Evolutionary conservation across 2,797 vertebrate species (phyloP).

Genomic region (Gadopsis marmoratus): DNA sequence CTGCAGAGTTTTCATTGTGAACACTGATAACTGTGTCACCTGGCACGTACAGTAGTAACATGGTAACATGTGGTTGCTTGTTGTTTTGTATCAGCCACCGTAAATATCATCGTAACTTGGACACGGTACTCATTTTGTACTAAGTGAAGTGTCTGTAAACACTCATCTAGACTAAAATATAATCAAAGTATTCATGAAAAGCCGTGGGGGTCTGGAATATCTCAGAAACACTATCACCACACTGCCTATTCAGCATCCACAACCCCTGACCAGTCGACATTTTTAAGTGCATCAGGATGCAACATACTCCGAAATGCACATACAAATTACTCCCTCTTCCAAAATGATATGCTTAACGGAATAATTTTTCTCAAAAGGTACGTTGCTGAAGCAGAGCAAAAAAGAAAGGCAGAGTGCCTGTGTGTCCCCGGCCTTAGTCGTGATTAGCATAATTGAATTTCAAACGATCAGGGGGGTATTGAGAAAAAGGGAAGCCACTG

Average conservation of each 20-base stretch:
- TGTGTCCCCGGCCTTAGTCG: constrained; percentile 70
- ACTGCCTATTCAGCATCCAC: constrained; percentile 28
- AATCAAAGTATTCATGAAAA: constrained; percentile 9
- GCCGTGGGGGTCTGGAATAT: neutral
- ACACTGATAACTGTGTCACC: neutral
- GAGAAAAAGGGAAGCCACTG: constrained; percentile 67
- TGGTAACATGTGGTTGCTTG: neutral
- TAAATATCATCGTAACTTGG: neutral
- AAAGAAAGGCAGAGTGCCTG: constrained; percentile 47
- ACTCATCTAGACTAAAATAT: neutral
- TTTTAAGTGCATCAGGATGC: constrained; percentile 49
- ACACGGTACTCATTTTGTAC: neutral
- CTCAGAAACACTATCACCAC: neutral
- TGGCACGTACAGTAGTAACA: neutral
- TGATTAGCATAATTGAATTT: constrained; percentile 87
- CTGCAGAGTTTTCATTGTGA: neutral
- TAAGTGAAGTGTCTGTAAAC: neutral
- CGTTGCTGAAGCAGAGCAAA: constrained; percentile 60
- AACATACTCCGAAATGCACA: constrained; percentile 43
- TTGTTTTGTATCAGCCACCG: neutral
- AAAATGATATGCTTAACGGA: constrained; percentile 80
- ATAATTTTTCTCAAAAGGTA: constrained; percentile 79
- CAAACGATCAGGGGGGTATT: constrained; percentile 74
- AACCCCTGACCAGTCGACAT: constrained; percentile 56
- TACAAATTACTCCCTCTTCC: constrained; percentile 49